phyloP scores from a whole-genome alignment of 2,113 vertebrate genomes.

The Leucopternis melanops region DNA sequence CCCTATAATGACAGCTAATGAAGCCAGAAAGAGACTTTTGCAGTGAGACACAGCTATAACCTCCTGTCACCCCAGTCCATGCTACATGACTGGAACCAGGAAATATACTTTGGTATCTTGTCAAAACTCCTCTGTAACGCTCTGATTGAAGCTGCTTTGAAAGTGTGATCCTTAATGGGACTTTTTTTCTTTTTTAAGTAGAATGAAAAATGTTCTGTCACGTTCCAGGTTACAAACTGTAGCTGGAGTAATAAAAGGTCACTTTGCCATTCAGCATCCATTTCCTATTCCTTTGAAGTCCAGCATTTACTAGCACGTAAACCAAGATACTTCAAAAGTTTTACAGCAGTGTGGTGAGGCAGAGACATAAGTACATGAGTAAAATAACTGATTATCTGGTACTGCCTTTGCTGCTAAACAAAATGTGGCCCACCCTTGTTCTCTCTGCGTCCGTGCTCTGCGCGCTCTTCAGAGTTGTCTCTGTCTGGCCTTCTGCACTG shows the following conservation, averaged over 20 bases:
- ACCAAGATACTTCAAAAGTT: constrained; percentile 46
- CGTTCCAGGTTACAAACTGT: constrained; percentile 41
- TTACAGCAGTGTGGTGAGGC: background rate
- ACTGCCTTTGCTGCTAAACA: constrained; percentile 15
- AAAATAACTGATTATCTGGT: constrained; percentile 45
- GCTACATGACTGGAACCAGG: background rate
- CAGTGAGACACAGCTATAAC: background rate
- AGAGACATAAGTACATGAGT: background rate
- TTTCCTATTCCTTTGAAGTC: constrained; percentile 62
- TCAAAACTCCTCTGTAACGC: background rate
- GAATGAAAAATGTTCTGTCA: constrained; percentile 49
- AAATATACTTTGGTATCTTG: background rate
- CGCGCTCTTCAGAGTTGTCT: background rate
- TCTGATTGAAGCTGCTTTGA: background rate
- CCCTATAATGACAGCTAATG: background rate
- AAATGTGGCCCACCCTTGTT: background rate
- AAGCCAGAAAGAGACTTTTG: background rate
- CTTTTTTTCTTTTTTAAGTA: background rate
- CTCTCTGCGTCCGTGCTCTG: background rate
- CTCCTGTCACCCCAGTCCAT: background rate
- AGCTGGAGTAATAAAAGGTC: constrained; percentile 55
- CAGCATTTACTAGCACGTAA: constrained; percentile 35
- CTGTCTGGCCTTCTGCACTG: background rate
- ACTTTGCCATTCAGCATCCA: constrained; percentile 55
- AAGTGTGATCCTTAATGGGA: background rate